Percentiles rank a stretch among this genome's conserved stretches.
Conservation (phyloP, 2,797 vertebrate genomes). For the Acropternis orthonyx region DNA sequence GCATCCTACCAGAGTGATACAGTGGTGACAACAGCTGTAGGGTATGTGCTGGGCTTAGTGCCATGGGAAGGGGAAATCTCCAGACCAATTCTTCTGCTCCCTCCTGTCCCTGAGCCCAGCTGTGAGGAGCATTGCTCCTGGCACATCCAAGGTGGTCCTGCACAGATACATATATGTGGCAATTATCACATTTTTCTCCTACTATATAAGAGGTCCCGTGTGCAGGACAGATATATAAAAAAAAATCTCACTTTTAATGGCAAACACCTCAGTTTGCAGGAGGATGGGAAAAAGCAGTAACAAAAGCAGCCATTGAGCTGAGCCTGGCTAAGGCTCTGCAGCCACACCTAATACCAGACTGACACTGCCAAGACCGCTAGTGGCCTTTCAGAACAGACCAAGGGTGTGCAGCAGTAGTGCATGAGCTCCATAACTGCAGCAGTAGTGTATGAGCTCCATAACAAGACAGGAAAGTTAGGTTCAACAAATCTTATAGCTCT, state of each 20-base stretch:
- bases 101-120: background rate
- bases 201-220: background rate
- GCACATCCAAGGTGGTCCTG: background rate
- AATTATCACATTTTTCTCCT: background rate
- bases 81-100: background rate
- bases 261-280: background rate
- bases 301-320: background rate
- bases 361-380: background rate
- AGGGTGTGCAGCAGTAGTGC: background rate
- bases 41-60: background rate
- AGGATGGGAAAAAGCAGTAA: background rate
- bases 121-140: rapidly evolving
- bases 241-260: background rate
- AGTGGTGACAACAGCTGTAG: background rate
- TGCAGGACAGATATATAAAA: background rate
- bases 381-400: background rate
- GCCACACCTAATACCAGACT: background rate
- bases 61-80: background rate
- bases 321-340: background rate
- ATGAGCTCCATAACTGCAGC: background rate
- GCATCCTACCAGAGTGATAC: background rate
- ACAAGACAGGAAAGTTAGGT: background rate
- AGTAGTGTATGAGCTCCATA: background rate
- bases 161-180: background rate
- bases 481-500: background rate